Conservation (phyloP, 1,140 invertebrate species). For the Caerostris extrusa region DNA sequence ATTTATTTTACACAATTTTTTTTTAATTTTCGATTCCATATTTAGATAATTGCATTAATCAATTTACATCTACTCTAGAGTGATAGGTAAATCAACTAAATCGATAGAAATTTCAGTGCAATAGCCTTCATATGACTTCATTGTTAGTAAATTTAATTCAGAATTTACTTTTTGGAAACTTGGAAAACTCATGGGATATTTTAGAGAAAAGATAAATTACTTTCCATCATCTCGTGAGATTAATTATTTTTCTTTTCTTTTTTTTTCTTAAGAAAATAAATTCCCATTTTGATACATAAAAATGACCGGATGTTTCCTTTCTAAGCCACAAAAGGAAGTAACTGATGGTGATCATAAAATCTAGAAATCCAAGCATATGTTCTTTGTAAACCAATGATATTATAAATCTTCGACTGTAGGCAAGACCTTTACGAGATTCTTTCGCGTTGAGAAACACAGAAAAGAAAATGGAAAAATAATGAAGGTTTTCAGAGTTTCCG, state of each 20-base stretch:
- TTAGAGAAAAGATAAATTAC: no score
- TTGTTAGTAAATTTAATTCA: no score
- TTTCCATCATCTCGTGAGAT: background rate
- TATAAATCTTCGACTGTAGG: slow-evolving; percentile 60
- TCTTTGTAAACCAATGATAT: slow-evolving; percentile 61
- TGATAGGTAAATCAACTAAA: no score
- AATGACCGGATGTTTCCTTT: slow-evolving; percentile 13
- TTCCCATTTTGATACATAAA: background rate
- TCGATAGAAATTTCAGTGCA: no score
- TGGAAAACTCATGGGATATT: no score
- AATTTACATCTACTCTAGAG: no score
- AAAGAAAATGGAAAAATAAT: slow-evolving; percentile 24
- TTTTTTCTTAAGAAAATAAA: background rate
- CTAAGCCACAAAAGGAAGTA: slow-evolving; percentile 36
- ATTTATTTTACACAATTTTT: no score
- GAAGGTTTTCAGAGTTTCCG: slow-evolving; percentile 7
- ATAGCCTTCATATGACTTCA: no score
- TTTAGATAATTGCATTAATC: no score
- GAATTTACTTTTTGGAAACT: no score
- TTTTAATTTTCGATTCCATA: no score
- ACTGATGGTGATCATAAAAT: slow-evolving; percentile 56
- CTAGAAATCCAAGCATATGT: slow-evolving; percentile 56
- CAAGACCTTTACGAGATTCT: slow-evolving; percentile 8
- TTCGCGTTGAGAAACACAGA: background rate
- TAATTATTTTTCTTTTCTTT: background rate